Evolutionary conservation across 2,113 vertebrate species (phyloP).

Genomic region (Diadophis punctatus): DNA sequence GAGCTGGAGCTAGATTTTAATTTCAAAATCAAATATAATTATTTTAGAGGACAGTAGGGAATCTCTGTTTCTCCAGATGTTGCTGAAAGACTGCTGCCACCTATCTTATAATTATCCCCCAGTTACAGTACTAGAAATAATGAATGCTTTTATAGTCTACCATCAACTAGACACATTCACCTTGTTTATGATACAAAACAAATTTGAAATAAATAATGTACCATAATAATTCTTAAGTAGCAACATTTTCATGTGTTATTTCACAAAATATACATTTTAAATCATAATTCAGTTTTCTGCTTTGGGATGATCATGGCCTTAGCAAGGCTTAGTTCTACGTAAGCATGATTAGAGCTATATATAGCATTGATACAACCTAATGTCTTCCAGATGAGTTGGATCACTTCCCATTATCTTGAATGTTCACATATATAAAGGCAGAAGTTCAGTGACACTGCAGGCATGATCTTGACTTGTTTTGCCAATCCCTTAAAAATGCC

Average conservation of each 20-base stretch:
- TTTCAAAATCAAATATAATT: background rate
- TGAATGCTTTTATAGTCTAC: background rate
- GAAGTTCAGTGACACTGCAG: background rate
- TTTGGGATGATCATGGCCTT: background rate
- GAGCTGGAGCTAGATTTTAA: background rate
- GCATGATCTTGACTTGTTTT: background rate
- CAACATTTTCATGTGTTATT: background rate
- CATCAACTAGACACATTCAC: background rate
- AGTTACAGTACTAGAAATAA: background rate
- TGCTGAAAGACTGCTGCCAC: background rate
- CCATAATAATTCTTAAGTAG: background rate
- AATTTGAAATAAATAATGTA: background rate
- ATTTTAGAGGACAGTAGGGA: background rate
- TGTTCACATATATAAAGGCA: background rate
- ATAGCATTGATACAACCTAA: background rate
- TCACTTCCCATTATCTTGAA: background rate
- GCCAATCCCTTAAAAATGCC: background rate
- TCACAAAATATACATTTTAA: background rate
- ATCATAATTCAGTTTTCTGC: background rate
- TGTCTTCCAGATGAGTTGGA: background rate
- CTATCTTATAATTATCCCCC: background rate
- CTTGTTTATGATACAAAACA: background rate
- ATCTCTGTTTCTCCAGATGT: background rate
- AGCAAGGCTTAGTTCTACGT: background rate
- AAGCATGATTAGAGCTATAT: background rate